Percentiles rank a stretch among this genome's conserved stretches.
These are phyloP conservation scores for Barnardius zonarius DNA, from an alignment of 2,113 vertebrate genomes.

Conservation along the genomic window DNA sequence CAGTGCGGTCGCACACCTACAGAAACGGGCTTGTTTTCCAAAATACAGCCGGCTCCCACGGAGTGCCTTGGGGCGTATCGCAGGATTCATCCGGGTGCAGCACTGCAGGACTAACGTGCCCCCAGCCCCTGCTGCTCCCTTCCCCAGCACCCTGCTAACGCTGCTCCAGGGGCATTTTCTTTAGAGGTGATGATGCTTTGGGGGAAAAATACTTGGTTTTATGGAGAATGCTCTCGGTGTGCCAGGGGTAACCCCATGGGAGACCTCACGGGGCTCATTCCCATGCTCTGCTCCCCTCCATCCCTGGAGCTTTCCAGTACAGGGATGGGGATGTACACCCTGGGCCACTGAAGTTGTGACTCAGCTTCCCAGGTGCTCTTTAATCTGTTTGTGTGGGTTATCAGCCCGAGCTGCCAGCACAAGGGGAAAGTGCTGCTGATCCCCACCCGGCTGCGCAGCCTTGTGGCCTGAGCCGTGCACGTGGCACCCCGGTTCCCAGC, in stretches of 20 bases:
- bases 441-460: background rate
- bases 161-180: background rate
- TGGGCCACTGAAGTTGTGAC: background rate
- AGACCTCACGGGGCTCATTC: rapidly evolving
- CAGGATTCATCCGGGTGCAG: background rate
- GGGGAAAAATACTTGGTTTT: rapidly evolving
- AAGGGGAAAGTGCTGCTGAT: background rate
- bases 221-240: rapidly evolving
- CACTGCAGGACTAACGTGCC: background rate
- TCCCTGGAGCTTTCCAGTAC: background rate
- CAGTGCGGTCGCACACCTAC: constrained; percentile 14
- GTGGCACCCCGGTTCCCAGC: rapidly evolving
- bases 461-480: background rate
- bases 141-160: background rate
- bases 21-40: constrained; percentile 27
- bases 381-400: background rate
- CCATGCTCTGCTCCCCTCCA: background rate
- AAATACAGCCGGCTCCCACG: background rate
- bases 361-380: background rate
- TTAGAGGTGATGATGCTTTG: rapidly evolving
- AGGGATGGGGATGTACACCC: background rate
- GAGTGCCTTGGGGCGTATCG: rapidly evolving
- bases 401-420: background rate
- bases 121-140: background rate
- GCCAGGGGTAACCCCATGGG: rapidly evolving